Evolutionary conservation across 2,113 vertebrate species (phyloP), one percentile per base, ranked within the genome.

Genomic region (Poecilia latipinna): DNA sequence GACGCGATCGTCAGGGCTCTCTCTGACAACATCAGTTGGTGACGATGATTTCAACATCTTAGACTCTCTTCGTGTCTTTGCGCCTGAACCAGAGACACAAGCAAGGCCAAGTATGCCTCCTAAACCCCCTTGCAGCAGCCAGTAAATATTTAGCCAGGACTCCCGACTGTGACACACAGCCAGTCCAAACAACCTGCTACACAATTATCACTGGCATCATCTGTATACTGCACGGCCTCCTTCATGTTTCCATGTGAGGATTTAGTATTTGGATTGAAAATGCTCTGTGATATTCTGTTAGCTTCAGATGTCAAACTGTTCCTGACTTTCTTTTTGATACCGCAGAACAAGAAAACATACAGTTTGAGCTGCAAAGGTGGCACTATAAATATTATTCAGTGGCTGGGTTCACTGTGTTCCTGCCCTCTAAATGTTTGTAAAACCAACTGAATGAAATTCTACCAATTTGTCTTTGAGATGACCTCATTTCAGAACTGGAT

Each of bases 121-220:
- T 74, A 78, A 82, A 74, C 77, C 83, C 79, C 70, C 77, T 78
- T 63, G 28, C 78, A 51, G 64, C 78, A 91, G 77, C 85, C 86
- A 79, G 90, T 94, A 95, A 94, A 95, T 94, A 94, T 95, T 94
- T 95, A 95, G 90, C 87, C 76, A 88, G 89, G 77, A 88, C 85
- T 87, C 82, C 78, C 80, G 86, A 86, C 81, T 87, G 88, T 88
- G 92, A 94, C 90, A 92, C 89, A 89, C 82, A 87, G 84, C 80
- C 82, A 93, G 90, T 93, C 91, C 91, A 93, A 95, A 94, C 93
- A 93, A 78, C 82, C 85, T 79, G 77, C 89, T 88, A 87, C 93
- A 92, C 93, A 94, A 94, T 92, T 91, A 90, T 89, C 86, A 83
- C 82, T 89, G 88, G 87, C 83, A 91, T 85, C 73, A 90, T 92